Base-by-base conservation (phyloP, 1,140 invertebrate genomes). In the Pogonomyrmex californicus region DNA sequence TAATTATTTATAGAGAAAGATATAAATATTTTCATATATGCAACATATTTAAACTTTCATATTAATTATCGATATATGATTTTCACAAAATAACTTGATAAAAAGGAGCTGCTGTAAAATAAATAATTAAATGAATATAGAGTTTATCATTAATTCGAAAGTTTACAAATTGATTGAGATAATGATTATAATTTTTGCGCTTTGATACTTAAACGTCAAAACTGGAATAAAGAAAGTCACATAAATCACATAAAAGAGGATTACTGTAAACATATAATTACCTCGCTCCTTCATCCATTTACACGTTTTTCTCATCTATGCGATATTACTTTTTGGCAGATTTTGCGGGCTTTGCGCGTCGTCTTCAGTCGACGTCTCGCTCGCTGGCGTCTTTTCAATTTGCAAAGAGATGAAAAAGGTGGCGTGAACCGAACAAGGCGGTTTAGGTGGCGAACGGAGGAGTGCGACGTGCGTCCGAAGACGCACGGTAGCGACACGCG, bases 331-430 rank as follows among this genome's bases (percentile, higher is more conserved):
- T 87, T 79, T 87, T 65, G 75, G 86, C 82, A 44, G 75, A 41
- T 66, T 63, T 79, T 7, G 54, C 23, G n/a, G 23, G 41, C 41
- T 68, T 68, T 68, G 79, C 60, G 89, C 86, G 85, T 79, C 75
- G 65, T 66, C 63, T 82, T 78, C 81, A 70, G 54, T 85, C 73
- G 83, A 88, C 87, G 87, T 88, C 33, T 51, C 87, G 86, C 58
- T 85, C 47, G 38, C 23, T 83, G 85, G 63, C 86, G 86, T 89
- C 87, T 93, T 93, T 94, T 94, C 92, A 94, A 94, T 94, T 93
- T 92, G 86, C 78, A 85, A 85, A 88, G 89, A 87, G 83, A 90
- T 88, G 86, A 70, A 71, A 60, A 78, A 66, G 68, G 81, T 51
- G 76, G 86, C 47, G 85, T 76, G 78, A 66, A 66, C 56, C 49